Conservation (phyloP, 2,888 invertebrate species). For the Sarcophaga rosellei region DNA sequence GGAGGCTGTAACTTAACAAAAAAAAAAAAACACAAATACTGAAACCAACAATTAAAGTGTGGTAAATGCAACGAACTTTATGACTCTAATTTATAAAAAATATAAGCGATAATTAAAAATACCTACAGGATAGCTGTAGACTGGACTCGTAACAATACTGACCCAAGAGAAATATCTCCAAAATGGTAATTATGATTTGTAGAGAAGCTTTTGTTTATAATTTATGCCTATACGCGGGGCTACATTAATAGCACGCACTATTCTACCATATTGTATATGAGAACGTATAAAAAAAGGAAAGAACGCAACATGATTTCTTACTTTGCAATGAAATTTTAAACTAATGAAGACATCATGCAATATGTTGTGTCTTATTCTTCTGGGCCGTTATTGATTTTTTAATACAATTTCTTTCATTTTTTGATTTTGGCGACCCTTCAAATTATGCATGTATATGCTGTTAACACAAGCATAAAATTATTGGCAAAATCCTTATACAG, state of each 20-base stretch:
- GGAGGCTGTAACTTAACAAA: constrained; percentile 54
- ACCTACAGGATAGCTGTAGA: constrained; percentile 40
- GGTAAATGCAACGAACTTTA: not conserved
- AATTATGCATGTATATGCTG: constrained; percentile 45
- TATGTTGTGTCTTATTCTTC: constrained; percentile 29
- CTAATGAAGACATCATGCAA: constrained; percentile 65
- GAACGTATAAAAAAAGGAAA: not conserved
- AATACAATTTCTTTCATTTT: constrained; percentile 22
- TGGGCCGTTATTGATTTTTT: constrained; percentile 60
- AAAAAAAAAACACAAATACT: constrained; percentile 22
- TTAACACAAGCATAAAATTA: constrained; percentile 45
- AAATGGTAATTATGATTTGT: not conserved
- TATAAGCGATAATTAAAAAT: constrained; percentile 60
- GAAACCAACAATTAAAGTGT: constrained; percentile 63
- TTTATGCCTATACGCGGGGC: not conserved
- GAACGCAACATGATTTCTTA: constrained; percentile 5
- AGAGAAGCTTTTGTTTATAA: not conserved
- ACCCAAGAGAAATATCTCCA: not conserved
- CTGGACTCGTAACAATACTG: not conserved
- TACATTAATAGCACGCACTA: constrained; percentile 35
- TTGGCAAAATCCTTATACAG: not conserved
- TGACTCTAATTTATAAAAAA: constrained; percentile 46
- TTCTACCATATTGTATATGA: not conserved
- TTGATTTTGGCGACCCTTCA: not conserved
- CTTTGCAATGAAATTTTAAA: constrained; percentile 43